These are phyloP conservation scores for Charadrius vociferus DNA, from an alignment of 2,113 vertebrate genomes.

Conservation along the genomic window DNA sequence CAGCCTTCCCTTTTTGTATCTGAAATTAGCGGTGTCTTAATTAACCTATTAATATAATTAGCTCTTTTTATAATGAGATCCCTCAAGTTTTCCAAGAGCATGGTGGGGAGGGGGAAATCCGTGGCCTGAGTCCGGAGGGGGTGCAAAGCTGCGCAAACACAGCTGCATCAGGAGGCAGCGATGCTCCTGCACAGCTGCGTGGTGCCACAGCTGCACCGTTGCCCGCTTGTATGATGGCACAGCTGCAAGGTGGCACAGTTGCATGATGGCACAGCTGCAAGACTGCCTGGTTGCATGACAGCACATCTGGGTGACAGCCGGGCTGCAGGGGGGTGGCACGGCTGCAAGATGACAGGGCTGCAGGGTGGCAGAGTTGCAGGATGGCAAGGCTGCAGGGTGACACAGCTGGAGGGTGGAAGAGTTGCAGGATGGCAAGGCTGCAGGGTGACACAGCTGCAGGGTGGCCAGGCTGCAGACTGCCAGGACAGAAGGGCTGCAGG, in stretches of 20 bases:
- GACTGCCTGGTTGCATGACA: background rate
- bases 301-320: background rate
- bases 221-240: too few relatives aligned
- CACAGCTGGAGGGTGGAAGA: background rate
- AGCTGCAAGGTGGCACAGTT: background rate
- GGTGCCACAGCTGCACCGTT: background rate
- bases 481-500: too few relatives aligned
- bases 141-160: background rate
- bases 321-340: background rate
- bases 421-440: too few relatives aligned
- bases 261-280: too few relatives aligned
- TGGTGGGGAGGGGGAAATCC: background rate
- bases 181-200: accelerated
- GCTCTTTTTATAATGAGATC: background rate
- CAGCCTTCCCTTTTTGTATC: background rate
- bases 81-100: background rate
- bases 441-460: too few relatives aligned
- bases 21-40: background rate
- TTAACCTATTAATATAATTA: constrained; percentile 29
- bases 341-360: background rate
- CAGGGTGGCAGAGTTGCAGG: background rate
- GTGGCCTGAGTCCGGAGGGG: accelerated
- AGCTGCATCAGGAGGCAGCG: accelerated
- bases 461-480: too few relatives aligned
- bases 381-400: background rate